These are phyloP conservation scores for Aradophagus sp. DNA, from an alignment of 1,140 invertebrate genomes.

Conservation along the genomic window DNA sequence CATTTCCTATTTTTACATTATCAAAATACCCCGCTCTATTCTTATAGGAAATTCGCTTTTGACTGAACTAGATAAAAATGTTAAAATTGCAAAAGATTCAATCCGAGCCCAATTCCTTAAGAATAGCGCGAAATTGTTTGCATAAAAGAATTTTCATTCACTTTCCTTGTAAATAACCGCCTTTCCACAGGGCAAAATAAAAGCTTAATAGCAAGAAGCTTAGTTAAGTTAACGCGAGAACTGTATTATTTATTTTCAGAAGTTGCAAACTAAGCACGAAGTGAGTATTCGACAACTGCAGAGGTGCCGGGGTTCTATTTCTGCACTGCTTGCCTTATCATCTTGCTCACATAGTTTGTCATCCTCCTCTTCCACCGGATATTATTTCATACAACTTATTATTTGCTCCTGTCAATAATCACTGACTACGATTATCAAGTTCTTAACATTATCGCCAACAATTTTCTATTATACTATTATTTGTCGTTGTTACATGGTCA, in stretches of 20 bases:
- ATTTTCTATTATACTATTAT: constrained; percentile 15
- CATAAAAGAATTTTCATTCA: constrained; percentile 6
- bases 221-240: constrained; percentile 58
- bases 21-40: too few relatives aligned
- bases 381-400: constrained; percentile 41
- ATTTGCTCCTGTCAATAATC: constrained; percentile 13
- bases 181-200: constrained; percentile 43
- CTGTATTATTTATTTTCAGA: constrained; percentile 72
- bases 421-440: constrained; percentile 21
- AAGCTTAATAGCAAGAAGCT: constrained; percentile 21
- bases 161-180: constrained; percentile 9
- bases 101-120: too few relatives aligned
- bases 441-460: constrained; percentile 11
- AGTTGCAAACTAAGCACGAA: constrained; percentile 69
- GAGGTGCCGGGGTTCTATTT: constrained; percentile 64
- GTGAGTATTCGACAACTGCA: constrained; percentile 71
- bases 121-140: not conserved
- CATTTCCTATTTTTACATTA: too few relatives aligned
- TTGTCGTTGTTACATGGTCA: not conserved
- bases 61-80: too few relatives aligned
- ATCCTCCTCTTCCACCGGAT: constrained; percentile 41
- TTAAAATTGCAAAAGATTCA: too few relatives aligned
- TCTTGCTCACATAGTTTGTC: constrained; percentile 61
- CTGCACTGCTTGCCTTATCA: constrained; percentile 67
- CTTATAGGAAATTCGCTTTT: too few relatives aligned